A percentile compares a stretch with the other conserved stretches of the same genome.
Conservation (phyloP, 2,888 invertebrate genomes). For the Lochmaea crataegi region DNA sequence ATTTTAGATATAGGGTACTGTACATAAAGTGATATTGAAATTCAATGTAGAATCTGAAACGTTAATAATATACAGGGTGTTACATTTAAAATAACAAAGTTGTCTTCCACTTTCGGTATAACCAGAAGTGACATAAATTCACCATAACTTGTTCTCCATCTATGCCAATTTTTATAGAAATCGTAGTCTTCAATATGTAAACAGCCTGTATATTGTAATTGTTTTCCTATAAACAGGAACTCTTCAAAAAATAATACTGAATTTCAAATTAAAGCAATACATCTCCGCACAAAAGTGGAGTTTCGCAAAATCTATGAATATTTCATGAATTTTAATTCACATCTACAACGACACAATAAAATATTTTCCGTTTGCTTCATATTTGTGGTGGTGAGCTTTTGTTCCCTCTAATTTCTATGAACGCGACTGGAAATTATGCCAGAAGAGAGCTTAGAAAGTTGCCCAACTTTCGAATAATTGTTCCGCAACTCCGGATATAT, state of each 20-base stretch:
- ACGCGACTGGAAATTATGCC: conserved; percentile 26
- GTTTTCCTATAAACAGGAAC: neutral
- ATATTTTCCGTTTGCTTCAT: conserved; percentile 33
- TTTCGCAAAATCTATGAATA: conserved; percentile 18
- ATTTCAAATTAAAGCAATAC: neutral
- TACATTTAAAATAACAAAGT: too few species aligned
- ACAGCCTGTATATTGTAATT: too few species aligned
- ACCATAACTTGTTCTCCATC: too few species aligned
- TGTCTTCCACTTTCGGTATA: too few species aligned
- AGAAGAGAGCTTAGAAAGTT: conserved; percentile 35
- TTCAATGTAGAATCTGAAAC: too few species aligned
- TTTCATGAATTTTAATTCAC: conserved; percentile 32
- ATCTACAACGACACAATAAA: conserved; percentile 25
- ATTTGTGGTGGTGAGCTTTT: conserved; percentile 32
- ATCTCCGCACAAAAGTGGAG: neutral
- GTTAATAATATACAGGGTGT: too few species aligned
- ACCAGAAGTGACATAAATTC: too few species aligned
- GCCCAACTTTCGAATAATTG: conserved; percentile 34
- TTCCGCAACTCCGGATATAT: conserved; percentile 33
- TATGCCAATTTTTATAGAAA: too few species aligned
- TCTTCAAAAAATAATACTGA: neutral
- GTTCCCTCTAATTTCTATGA: conserved; percentile 34
- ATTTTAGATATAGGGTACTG: too few species aligned
- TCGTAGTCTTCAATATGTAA: too few species aligned
- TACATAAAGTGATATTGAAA: too few species aligned